Conservation (phyloP, 2,888 invertebrate genomes). For the Chaetoderma sp. region DNA sequence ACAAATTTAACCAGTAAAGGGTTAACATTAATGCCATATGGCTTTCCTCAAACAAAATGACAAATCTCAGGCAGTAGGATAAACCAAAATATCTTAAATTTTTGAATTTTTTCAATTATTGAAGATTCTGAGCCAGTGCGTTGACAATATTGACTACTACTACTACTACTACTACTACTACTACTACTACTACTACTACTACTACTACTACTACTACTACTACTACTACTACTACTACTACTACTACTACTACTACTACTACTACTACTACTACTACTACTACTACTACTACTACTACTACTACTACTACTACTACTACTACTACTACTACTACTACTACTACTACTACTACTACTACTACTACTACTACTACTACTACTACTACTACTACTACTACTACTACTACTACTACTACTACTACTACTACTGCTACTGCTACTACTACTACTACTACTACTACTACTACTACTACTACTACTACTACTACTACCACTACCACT, state of each 20-base stretch:
- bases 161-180: constrained; percentile 10
- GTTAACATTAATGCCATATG: too few species aligned
- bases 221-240: constrained; percentile 12
- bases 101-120: too few species aligned
- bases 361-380: constrained; percentile 7
- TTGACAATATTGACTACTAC: too few species aligned
- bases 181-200: constrained; percentile 10
- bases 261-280: constrained; percentile 5
- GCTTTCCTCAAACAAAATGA: too few species aligned
- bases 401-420: constrained; percentile 7
- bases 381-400: constrained; percentile 4
- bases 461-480: constrained; percentile 16
- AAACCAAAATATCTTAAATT: too few species aligned
- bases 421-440: not conserved
- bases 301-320: constrained; percentile 7
- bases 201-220: constrained; percentile 10
- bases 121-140: too few species aligned
- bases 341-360: constrained; percentile 4
- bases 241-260: constrained; percentile 6
- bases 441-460: constrained; percentile 4
- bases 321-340: constrained; percentile 7
- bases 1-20: too few species aligned
- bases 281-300: not conserved
- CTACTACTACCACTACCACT: constrained; percentile 8
- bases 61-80: too few species aligned